Evolutionary conservation across 2,113 vertebrate genomes (phyloP).

Genomic region (Piliocolobus tephrosceles): DNA sequence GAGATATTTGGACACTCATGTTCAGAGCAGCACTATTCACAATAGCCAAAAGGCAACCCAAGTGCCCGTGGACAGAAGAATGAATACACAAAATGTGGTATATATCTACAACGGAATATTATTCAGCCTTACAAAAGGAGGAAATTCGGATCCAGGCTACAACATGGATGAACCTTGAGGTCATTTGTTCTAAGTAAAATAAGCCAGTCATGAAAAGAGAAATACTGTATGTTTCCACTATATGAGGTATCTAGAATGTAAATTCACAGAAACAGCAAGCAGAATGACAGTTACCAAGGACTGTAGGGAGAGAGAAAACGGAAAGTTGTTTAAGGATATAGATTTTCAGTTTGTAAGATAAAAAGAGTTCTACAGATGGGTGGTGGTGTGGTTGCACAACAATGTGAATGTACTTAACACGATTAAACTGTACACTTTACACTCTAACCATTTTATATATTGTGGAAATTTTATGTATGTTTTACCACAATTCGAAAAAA

Average conservation of each 20-base stretch:
- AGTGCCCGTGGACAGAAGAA: too few species aligned
- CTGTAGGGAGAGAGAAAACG: not conserved
- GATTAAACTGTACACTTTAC: not conserved
- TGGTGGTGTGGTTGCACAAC: not conserved
- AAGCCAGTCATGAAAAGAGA: not conserved
- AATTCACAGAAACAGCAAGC: not conserved
- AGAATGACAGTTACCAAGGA: not conserved
- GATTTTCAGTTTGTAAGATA: not conserved
- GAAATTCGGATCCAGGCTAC: not conserved
- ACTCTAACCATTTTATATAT: too few species aligned
- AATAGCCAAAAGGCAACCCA: not conserved
- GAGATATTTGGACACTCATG: not conserved
- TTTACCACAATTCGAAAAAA: not conserved
- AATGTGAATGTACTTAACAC: not conserved
- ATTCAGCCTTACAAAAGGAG: not conserved
- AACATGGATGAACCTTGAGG: too few species aligned
- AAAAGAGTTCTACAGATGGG: not conserved
- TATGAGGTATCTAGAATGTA: too few species aligned
- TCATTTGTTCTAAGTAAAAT: not conserved
- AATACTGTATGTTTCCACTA: not conserved
- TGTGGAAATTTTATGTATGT: not conserved
- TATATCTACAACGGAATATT: not conserved
- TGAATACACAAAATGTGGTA: not conserved
- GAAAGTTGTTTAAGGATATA: not conserved
- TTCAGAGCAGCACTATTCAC: not conserved